Evolutionary conservation across 1,140 invertebrate genomes (phyloP).

Genomic region (Sitobion miscanthi): DNA sequence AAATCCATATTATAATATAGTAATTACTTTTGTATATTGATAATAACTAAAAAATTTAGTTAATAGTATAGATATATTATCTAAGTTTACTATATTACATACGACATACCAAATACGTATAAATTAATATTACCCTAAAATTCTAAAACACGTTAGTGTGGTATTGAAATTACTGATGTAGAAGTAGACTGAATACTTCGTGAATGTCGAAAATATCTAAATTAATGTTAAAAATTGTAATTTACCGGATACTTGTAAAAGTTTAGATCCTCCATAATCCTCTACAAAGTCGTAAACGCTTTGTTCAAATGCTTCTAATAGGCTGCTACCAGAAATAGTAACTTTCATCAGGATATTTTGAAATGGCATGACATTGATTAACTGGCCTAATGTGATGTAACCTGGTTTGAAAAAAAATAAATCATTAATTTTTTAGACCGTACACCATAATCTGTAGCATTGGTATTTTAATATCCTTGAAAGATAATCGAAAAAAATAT

Average conservation of each 20-base stretch:
- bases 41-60: neutral
- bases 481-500: too few species aligned
- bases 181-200: too few species aligned
- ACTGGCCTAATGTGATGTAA: constrained; percentile 67
- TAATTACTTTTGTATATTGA: neutral
- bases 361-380: constrained; percentile 70
- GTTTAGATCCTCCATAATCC: neutral
- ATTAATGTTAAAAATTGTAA: neutral
- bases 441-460: too few species aligned
- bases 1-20: neutral
- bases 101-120: neutral
- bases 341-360: constrained; percentile 65
- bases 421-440: too few species aligned
- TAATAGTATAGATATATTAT: neutral
- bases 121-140: neutral
- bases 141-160: neutral
- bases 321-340: constrained; percentile 63
- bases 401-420: constrained; percentile 61
- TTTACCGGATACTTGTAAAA: constrained; percentile 56
- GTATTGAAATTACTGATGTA: neutral
- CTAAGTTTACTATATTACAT: neutral
- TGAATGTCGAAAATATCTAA: neutral
- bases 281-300: constrained; percentile 57
- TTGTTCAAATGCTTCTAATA: constrained; percentile 58
- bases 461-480: too few species aligned